phyloP scores from a whole-genome alignment of 2,113 vertebrate genomes.

The Glareola pratincola region DNA sequence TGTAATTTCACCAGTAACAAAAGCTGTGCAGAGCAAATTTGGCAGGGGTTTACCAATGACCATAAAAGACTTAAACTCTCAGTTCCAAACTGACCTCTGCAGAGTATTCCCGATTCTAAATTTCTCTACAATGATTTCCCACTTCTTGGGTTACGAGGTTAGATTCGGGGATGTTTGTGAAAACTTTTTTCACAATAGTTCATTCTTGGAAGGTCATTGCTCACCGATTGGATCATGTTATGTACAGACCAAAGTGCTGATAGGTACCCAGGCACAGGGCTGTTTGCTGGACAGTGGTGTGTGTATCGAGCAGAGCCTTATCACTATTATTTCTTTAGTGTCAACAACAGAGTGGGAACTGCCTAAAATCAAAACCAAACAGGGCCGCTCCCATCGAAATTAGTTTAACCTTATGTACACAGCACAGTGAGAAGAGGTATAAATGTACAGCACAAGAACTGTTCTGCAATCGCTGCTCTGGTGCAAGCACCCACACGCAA shows the following conservation, averaged over 20 bases:
- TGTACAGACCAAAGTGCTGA: background rate
- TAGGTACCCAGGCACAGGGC: background rate
- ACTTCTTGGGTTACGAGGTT: background rate
- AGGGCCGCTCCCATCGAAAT: background rate
- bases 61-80: background rate
- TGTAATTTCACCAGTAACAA: background rate
- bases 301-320: background rate
- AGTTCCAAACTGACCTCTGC: background rate
- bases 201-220: background rate
- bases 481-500: background rate
- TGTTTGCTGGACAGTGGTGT: background rate
- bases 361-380: background rate
- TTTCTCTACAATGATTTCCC: background rate
- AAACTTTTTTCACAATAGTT: background rate
- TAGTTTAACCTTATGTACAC: background rate
- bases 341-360: constrained; percentile 42
- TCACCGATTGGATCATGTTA: rapidly evolving
- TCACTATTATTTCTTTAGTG: background rate
- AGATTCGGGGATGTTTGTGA: background rate
- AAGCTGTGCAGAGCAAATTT: background rate
- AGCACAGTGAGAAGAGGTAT: background rate
- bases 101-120: background rate
- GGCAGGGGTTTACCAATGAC: background rate
- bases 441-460: background rate
- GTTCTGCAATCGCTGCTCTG: background rate